Base-by-base conservation (phyloP, 2,113 vertebrate genomes). In the Hepsetus odoe region DNA sequence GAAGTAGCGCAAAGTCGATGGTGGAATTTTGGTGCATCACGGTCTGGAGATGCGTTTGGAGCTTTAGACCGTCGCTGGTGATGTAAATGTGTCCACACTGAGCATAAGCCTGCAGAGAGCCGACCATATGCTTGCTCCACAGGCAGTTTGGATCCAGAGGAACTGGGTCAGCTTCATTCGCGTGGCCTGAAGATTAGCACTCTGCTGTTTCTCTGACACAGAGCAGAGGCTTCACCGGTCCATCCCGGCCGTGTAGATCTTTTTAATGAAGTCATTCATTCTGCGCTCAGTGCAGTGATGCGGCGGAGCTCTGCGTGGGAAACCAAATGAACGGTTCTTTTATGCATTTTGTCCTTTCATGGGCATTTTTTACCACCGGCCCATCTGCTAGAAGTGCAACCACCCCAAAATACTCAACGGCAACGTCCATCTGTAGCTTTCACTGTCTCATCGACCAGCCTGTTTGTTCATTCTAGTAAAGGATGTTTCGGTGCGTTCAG, bases 291-390 rank as follows among this genome's bases (percentile, higher is more conserved):
- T 5, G 6, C 58, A 30, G 26, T 28, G 26, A 61, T 16, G 12
- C 13, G 10, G 35, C 16, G 16, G 18, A 1, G 12, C 20, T 35
- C 18, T 55, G 44, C n/a, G 49, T 76, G 74, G 74, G 73, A 65
- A 62, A 30, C 20, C 30, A 44, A n/a, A 42, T 42, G 18, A 59
- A 58, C 33, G 16, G 68, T 1, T 28, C 26, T 44, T 51, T 9
- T 72, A 10, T 13, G 46, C 42, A 33, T 72, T 53, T 55, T 55
- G 68, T 3, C 68, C n/a, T 9, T 59, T 59, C 35, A 73, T 73
- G 55, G 22, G 18, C 33, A 28, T 20, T 5, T 11, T 16, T 16
- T 40, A 33, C 70, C 70, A 26, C 53, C 14, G 10, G 12, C n/a
- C 69, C 69, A 56, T 72, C 51, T 72, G 69, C 51, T 38, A 35